A percentile compares a stretch with the other conserved stretches of the same genome.
phyloP scores from a whole-genome alignment of 1,140 invertebrate species.

The Mercenaria mercenaria region DNA sequence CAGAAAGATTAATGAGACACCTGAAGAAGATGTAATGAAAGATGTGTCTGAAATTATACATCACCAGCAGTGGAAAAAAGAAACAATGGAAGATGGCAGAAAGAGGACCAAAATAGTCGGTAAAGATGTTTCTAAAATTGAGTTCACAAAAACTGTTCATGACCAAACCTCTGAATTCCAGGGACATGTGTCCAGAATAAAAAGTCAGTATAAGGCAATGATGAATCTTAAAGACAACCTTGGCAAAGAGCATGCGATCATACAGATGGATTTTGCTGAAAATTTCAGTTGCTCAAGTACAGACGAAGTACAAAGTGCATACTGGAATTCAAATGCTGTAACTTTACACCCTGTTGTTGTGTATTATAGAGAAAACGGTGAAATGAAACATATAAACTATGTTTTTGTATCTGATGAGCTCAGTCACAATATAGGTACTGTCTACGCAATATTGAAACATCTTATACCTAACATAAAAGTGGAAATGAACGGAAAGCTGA shows the following conservation, averaged over 20 bases:
- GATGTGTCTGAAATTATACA: no score
- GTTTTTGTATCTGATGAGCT: conserved; percentile 57
- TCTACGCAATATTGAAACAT: conserved; percentile 47
- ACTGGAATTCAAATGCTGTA: conserved; percentile 60
- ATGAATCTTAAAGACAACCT: conserved; percentile 55
- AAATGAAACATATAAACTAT: conserved; percentile 40
- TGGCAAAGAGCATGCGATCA: neutral
- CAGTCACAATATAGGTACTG: conserved; percentile 43
- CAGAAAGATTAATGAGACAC: neutral
- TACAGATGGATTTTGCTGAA: conserved; percentile 73
- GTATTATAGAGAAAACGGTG: conserved; percentile 25
- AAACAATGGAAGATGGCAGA: neutral
- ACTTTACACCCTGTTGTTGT: conserved; percentile 63
- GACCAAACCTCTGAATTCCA: neutral
- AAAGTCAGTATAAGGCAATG: conserved; percentile 58
- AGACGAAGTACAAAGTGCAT: conserved; percentile 66
- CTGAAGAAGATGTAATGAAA: no score
- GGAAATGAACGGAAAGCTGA: neutral
- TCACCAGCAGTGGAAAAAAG: neutral
- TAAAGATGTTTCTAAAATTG: neutral
- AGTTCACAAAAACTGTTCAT: neutral
- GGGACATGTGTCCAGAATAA: conserved; percentile 9
- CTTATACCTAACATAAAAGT: conserved; percentile 6
- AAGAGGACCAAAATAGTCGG: neutral
- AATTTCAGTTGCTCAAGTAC: conserved; percentile 50